Evolutionary conservation across 2,113 vertebrate species (phyloP).

Genomic region (Odocoileus virginianus): DNA sequence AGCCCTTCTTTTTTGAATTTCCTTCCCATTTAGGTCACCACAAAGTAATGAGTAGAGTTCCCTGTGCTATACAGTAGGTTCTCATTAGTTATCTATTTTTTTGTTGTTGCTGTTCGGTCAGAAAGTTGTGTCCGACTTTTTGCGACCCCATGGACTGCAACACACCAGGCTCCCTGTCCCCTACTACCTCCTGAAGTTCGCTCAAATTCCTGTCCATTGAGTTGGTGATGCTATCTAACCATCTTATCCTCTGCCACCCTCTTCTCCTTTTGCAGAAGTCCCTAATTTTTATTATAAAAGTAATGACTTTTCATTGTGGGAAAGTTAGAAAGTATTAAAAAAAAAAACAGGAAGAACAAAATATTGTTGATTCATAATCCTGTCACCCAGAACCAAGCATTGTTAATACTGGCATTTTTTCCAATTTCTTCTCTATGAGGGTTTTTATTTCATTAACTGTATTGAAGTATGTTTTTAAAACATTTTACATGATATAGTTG

Average conservation of each 20-base stretch:
- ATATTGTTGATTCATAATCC: not conserved
- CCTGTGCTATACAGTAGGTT: not conserved
- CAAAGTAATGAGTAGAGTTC: not conserved
- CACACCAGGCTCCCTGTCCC: not conserved
- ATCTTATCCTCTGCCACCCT: not conserved
- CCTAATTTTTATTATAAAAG: not conserved
- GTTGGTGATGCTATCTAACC: not conserved
- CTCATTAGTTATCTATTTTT: not conserved
- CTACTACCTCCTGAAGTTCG: not conserved
- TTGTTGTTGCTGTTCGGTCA: not conserved
- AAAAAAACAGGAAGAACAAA: not conserved
- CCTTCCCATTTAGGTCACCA: not conserved
- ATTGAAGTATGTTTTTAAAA: not conserved
- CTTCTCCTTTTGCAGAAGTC: not conserved
- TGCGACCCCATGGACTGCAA: accelerated
- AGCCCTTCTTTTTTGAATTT: not conserved
- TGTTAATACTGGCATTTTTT: not conserved
- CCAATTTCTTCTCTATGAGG: not conserved
- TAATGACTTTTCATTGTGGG: not conserved
- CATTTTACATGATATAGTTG: not conserved
- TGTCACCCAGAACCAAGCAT: not conserved
- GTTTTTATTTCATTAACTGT: not conserved
- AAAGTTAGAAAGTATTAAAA: not conserved
- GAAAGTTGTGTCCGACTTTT: not conserved
- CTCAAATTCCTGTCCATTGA: not conserved